These are phyloP conservation scores for Fopius arisanus DNA, from an alignment of 1,140 invertebrate species.

Conservation along the genomic window DNA sequence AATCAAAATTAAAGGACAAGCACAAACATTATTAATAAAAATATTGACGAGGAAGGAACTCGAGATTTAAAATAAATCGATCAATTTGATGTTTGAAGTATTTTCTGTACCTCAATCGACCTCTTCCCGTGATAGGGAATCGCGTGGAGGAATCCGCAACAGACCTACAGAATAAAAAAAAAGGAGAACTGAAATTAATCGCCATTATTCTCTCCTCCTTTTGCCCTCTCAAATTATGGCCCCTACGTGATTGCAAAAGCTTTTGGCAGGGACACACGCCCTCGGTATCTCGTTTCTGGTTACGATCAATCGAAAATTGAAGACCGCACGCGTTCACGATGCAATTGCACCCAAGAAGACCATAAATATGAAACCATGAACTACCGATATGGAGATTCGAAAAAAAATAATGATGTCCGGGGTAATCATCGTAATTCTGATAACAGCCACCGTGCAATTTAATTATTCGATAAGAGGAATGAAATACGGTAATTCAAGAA, in stretches of 20 bases:
- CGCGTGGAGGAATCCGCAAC: neutral
- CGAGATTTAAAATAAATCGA: neutral
- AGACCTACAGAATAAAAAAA: neutral
- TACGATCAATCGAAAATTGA: neutral
- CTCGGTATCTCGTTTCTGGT: neutral
- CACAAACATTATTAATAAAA: neutral
- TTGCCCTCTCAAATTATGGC: neutral
- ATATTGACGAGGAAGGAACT: neutral
- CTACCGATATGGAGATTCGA: neutral
- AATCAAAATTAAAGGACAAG: neutral
- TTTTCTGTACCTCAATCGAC: neutral
- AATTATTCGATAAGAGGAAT: neutral
- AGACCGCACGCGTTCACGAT: neutral
- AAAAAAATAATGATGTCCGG: neutral
- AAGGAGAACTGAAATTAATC: neutral
- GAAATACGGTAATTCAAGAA: neutral
- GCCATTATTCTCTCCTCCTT: neutral
- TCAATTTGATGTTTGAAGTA: neutral
- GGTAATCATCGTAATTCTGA: conserved; percentile 11
- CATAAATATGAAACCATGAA: neutral
- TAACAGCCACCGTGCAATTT: neutral
- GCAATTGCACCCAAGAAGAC: neutral
- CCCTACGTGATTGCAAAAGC: neutral
- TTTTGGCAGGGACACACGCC: neutral
- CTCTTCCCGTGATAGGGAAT: neutral